These are phyloP conservation scores for Erethizon dorsatum DNA, from an alignment of 2,797 vertebrate genomes.

Conservation along the genomic window DNA sequence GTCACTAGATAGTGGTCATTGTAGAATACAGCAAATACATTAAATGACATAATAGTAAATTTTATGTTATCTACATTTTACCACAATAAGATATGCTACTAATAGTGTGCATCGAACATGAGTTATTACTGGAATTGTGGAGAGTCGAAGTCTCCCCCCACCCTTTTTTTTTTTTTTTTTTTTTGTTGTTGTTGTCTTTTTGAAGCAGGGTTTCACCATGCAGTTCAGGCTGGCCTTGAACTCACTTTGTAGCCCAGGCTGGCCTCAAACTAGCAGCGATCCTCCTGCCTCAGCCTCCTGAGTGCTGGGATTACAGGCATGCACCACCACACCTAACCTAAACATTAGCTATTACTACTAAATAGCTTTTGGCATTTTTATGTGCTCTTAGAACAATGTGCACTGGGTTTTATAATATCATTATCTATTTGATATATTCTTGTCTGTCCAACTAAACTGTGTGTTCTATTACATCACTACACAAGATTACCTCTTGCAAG, in stretches of 20 bases:
- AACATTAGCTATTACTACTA: background rate
- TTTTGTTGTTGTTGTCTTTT: background rate
- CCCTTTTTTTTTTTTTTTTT: too few relatives aligned
- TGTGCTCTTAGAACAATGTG: slow-evolving; percentile 16
- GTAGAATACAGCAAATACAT: background rate
- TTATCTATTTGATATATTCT: background rate
- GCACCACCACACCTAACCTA: background rate
- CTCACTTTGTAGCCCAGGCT: background rate
- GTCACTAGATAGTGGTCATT: background rate
- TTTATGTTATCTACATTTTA: background rate
- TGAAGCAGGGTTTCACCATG: background rate
- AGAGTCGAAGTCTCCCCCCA: background rate
- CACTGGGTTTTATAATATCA: slow-evolving; percentile 19
- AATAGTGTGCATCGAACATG: background rate
- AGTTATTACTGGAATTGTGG: background rate
- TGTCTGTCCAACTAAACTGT: background rate
- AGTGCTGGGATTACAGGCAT: background rate
- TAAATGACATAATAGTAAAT: background rate
- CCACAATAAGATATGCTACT: slow-evolving; percentile 4
- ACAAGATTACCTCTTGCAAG: background rate
- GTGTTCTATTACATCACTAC: background rate
- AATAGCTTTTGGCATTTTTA: slow-evolving; percentile 49
- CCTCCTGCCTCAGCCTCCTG: background rate
- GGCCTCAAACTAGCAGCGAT: background rate
- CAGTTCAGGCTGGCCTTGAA: background rate